phyloP scores from a whole-genome alignment of 2,888 invertebrate genomes.

The Silvanus unidentatus region DNA sequence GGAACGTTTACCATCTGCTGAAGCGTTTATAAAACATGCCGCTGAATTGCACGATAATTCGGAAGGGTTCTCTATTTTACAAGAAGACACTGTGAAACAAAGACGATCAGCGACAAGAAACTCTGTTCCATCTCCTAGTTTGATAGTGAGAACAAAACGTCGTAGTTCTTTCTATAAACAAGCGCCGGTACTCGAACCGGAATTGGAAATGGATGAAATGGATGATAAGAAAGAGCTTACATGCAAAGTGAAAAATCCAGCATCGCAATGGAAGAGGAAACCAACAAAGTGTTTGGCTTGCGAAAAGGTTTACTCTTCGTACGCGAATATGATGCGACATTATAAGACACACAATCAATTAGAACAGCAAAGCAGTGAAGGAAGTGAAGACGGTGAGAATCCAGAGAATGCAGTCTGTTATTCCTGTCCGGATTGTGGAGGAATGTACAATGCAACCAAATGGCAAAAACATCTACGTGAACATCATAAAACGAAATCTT shows the following conservation, averaged over 20 bases:
- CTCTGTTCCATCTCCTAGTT: constrained; percentile 9
- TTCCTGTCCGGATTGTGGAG: constrained; percentile 57
- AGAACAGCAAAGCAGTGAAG: constrained; percentile 19
- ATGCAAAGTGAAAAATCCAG: constrained; percentile 13
- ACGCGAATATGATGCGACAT: constrained; percentile 55
- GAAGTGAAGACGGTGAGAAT: constrained; percentile 7
- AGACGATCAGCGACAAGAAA: constrained; percentile 8
- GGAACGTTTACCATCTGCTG: constrained; percentile 32
- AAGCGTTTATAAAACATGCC: constrained; percentile 39
- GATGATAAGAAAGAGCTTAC: constrained; percentile 9
- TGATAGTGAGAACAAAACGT: constrained; percentile 18
- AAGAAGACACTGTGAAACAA: constrained; percentile 31
- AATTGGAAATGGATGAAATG: constrained; percentile 47
- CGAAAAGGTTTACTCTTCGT: constrained; percentile 52
- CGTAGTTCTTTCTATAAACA: constrained; percentile 20
- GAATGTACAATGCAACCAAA: constrained; percentile 52
- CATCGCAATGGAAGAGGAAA: constrained; percentile 2
- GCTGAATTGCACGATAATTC: constrained; percentile 35
- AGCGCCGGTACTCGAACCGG: constrained; percentile 27
- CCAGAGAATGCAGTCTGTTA: constrained; percentile 31
- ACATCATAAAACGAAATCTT: constrained; percentile 53
- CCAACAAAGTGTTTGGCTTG: constrained; percentile 51
- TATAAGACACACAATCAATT: constrained; percentile 48
- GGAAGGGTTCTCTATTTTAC: constrained; percentile 35
- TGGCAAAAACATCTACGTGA: constrained; percentile 54